Evolutionary conservation across 2,797 vertebrate genomes (phyloP), one percentile per base, ranked within the genome.

Genomic region (Lacerta viridis): DNA sequence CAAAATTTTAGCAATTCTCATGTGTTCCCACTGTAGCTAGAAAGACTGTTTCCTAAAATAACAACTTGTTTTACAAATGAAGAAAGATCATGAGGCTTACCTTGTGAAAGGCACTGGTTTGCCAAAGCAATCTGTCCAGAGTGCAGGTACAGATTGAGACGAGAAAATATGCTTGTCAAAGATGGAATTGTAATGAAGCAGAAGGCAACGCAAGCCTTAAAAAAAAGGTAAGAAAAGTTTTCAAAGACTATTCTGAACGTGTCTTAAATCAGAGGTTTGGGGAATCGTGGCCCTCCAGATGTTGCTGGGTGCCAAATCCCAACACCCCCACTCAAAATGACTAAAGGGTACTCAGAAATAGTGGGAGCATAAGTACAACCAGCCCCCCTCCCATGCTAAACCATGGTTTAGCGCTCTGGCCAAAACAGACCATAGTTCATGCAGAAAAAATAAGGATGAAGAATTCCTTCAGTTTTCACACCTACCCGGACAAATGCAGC

Each of bases 121-220:
- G 98, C 98, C 95, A 99, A 92, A 29, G 99, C 99, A 3, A 99
- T 98, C 96, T 99, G 98, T 71, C 99, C 99, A 0, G 99, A 99
- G 64, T 98, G 97, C 89, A 99, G 96, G 82, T 99, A 99, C 83
- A 99, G 98, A 91, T 98, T 98, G 88, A 99, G 98, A 1, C 98
- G 97, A 0, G 97, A 97, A 95, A 99, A 99, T 97, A 99, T 98
- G 75, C 98, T 97, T 90, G 96, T 98, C 94, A 99, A 97, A 36
- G 99, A 99, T 4, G 99, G 99, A 92, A 99, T 98, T 91, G 98
- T 99, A 94, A 99, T 99, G 97, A 99, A 99, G 92, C 98, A 99
- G 96, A 99, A 99, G 90, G 99, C 99, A 20, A 99, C 99, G 55
- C 99, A 99, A 9, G 99, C 99, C 99, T 99, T 50, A 15, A 25